Conservation (phyloP, 2,113 vertebrate species). For the Eublepharis macularius region DNA sequence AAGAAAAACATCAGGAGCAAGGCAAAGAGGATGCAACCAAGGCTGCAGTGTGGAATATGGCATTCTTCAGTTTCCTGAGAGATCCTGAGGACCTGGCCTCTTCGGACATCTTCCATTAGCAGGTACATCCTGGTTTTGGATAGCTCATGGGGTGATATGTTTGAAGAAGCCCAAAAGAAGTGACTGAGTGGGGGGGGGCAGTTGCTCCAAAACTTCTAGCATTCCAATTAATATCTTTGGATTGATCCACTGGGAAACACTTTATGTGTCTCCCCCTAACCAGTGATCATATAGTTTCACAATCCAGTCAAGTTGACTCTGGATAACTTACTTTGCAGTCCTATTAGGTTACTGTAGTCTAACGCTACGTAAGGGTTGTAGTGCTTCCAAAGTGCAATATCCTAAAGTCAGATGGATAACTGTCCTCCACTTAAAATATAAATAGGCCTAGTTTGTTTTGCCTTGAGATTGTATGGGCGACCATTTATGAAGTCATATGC, state of each 20-base stretch:
- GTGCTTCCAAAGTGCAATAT: not conserved
- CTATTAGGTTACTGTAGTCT: too few relatives aligned
- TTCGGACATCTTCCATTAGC: not conserved
- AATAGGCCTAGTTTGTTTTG: not conserved
- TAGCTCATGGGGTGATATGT: not conserved
- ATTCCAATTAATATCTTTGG: not conserved
- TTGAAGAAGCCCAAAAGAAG: not conserved
- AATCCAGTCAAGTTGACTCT: not conserved
- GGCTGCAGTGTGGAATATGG: not conserved
- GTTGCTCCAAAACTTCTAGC: fast-evolving
- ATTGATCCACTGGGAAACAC: not conserved
- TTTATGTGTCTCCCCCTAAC: not conserved
- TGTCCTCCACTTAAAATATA: not conserved
- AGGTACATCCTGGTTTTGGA: slow-evolving; percentile 33
- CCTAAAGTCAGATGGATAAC: not conserved
- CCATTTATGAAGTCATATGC: not conserved
- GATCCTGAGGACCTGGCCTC: not conserved
- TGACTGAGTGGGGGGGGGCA: not conserved
- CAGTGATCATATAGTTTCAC: not conserved
- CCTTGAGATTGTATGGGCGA: not conserved
- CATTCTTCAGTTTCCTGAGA: fast-evolving
- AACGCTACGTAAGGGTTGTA: too few relatives aligned
- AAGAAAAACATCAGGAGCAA: slow-evolving; percentile 40
- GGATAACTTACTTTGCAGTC: not conserved
- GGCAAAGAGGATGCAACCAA: fast-evolving